Percentiles rank a stretch among this genome's conserved stretches.
Conservation (phyloP, 2,113 vertebrate genomes). For the Etheostoma cragini region DNA sequence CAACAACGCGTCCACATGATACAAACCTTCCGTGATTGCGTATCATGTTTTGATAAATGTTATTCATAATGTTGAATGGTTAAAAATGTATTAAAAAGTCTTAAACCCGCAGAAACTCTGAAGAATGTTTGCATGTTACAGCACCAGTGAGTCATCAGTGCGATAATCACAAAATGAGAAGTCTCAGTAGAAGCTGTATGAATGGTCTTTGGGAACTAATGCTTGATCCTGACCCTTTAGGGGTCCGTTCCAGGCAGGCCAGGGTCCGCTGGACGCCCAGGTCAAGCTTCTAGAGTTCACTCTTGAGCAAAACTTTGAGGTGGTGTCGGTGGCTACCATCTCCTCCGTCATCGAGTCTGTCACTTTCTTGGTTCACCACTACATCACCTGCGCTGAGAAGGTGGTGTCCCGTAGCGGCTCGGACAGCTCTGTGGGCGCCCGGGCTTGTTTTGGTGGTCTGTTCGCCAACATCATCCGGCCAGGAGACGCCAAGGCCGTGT, state of each 20-base stretch:
- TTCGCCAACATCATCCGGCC: constrained; percentile 98
- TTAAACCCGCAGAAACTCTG: no score
- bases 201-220: neutral
- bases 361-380: constrained; percentile 97
- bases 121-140: neutral
- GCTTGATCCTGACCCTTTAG: constrained; percentile 66
- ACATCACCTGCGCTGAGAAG: constrained; percentile 98
- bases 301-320: constrained; percentile 97
- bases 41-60: no score
- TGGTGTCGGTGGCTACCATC: constrained; percentile 95
- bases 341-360: constrained; percentile 96
- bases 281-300: constrained; percentile 98
- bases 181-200: no score
- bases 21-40: no score
- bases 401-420: constrained; percentile 97
- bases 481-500: constrained; percentile 98
- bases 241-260: constrained; percentile 96
- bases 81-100: no score
- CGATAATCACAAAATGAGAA: neutral
- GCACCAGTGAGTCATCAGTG: neutral
- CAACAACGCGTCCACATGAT: no score
- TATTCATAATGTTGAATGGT: no score
- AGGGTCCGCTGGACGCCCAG: constrained; percentile 97
- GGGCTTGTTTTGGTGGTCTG: constrained; percentile 96
- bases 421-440: constrained; percentile 95